Conservation (phyloP, 2,113 vertebrate genomes). For the Helogale parvula region DNA sequence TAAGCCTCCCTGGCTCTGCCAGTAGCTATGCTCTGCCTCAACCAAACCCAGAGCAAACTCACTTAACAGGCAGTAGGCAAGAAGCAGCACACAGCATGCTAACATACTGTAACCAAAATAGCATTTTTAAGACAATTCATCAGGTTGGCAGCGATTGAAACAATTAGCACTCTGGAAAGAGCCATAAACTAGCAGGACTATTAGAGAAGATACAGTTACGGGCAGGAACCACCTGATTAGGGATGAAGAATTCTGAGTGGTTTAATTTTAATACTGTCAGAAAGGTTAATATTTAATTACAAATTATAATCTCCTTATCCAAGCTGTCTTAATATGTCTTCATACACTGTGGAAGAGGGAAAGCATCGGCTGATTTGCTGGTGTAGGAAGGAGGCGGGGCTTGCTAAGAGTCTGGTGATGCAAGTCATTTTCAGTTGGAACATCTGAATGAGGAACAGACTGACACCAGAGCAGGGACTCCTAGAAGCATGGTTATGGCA, state of each 20-base stretch:
- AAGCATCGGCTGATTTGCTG: conserved; percentile 62
- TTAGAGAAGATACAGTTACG: conserved; percentile 65
- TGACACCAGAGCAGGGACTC: neutral
- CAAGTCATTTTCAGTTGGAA: neutral
- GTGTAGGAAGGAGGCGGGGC: neutral
- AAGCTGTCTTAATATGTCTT: conserved; percentile 74
- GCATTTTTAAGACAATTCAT: conserved; percentile 65
- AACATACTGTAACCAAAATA: conserved; percentile 16
- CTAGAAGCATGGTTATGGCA: neutral
- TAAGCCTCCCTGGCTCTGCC: neutral
- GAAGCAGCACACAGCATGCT: neutral
- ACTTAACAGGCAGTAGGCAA: conserved; percentile 39
- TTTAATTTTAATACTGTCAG: conserved; percentile 77
- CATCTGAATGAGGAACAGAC: neutral
- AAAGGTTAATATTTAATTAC: conserved; percentile 73
- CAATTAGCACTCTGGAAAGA: conserved; percentile 73
- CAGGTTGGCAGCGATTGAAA: conserved; percentile 70
- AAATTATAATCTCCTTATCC: conserved; percentile 71
- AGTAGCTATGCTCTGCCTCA: neutral
- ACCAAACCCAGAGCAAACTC: neutral
- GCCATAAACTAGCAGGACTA: conserved; percentile 49
- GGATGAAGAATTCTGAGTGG: conserved; percentile 65
- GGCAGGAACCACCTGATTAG: conserved; percentile 75
- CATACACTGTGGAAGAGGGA: conserved; percentile 46
- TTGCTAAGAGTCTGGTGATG: neutral